Evolutionary conservation across 2,888 invertebrate species (phyloP).

Genomic region (Caenorhabditis sp.): DNA sequence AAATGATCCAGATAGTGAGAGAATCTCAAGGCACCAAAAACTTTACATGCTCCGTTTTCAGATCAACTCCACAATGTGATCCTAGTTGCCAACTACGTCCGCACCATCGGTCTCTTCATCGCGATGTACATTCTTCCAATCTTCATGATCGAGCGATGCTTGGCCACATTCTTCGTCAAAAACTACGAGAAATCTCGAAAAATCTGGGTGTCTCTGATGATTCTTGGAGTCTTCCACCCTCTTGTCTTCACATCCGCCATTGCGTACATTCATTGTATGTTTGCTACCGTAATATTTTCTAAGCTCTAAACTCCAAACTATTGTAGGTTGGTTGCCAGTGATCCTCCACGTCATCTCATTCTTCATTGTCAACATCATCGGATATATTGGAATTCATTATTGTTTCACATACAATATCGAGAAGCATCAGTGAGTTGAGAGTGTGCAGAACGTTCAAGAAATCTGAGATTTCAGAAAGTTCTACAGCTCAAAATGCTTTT

Average conservation of each 20-base stretch:
- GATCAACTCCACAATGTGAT: constrained; percentile 32
- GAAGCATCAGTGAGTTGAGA: constrained; percentile 34
- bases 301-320: background rate
- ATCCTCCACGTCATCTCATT: constrained; percentile 47
- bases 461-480: constrained; percentile 31
- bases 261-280: constrained; percentile 59
- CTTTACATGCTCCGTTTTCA: background rate
- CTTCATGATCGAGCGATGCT: constrained; percentile 54
- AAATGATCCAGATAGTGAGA: constrained; percentile 42
- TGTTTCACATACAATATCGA: constrained; percentile 36
- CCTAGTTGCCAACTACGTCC: constrained; percentile 41
- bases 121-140: constrained; percentile 61
- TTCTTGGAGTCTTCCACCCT: constrained; percentile 55
- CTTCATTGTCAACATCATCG: constrained; percentile 54
- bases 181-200: constrained; percentile 59
- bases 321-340: constrained; percentile 49
- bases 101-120: constrained; percentile 59
- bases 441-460: background rate
- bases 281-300: background rate
- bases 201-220: constrained; percentile 50
- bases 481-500: constrained; percentile 14
- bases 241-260: constrained; percentile 48
- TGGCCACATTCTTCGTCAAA: constrained; percentile 56
- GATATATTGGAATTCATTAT: constrained; percentile 54
- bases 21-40: no score